Evolutionary conservation across 2,113 vertebrate genomes (phyloP), one percentile per base, ranked within the genome.

Genomic region (Pangasianodon hypophthalmus): DNA sequence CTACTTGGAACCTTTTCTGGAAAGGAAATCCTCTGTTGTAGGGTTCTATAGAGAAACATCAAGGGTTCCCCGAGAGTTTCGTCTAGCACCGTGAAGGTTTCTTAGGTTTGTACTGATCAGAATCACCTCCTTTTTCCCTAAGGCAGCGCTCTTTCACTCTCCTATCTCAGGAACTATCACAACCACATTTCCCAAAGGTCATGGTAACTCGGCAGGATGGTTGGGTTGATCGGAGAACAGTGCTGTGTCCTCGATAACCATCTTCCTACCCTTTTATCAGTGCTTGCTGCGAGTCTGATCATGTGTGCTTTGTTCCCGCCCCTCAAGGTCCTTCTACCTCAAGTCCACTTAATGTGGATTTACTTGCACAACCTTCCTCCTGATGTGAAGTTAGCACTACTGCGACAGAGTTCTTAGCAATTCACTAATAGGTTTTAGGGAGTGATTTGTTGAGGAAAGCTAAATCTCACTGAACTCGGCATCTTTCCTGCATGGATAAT

Each of bases 201-300:
- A 32, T 9, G 6, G 48, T 18, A 32, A 80, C 82, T 91, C 52
- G 2, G 44, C 84, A 71, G 79, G 52, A 86, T 16, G n/a, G 62
- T 87, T 87, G 90, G 87, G 87, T 92, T 86, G 90, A 94, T 93
- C 79, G 77, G 86, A 85, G 73, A 92, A 91, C 89, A 88, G 93
- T 90, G 60, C 77, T 92, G 91, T 87, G 89, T 90, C 69, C 87
- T 56, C 87, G 93, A 94, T 94, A 93, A 92, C 92, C 90, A 93
- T 89, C 91, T 50, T 92, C 88, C 92, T 92, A 92, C 92, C 91
- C 44, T 89, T 89, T 89, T 14, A 87, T 91, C 60, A 58, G 75
- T 4, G 1, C 75, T 88, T 48, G 46, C 80, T 58, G 21, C 0
- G 52, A 62, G 73, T 79, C 84, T 85, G 77, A 85, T 89, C 88